phyloP scores from a whole-genome alignment of 2,888 invertebrate species.

The Thyatira batis region DNA sequence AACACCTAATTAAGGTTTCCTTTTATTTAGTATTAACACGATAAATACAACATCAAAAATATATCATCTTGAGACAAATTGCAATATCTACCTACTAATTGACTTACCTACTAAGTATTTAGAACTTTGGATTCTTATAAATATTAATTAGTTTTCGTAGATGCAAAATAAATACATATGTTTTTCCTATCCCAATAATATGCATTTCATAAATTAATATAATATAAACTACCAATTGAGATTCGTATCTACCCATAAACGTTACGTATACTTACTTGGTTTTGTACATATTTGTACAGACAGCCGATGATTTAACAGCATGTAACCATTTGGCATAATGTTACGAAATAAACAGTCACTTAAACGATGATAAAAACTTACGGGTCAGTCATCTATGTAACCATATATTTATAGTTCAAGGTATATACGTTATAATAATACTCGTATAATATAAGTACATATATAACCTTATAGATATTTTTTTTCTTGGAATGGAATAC shows the following conservation, averaged over 20 bases:
- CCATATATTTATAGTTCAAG: neutral
- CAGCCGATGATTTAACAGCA: neutral
- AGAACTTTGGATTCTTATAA: too few relatives aligned
- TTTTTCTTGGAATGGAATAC: too few relatives aligned
- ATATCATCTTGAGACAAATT: too few relatives aligned
- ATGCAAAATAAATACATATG: too few relatives aligned
- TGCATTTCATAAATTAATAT: neutral
- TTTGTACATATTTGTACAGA: neutral
- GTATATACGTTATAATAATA: too few relatives aligned
- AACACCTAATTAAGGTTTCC: slow-evolving; percentile 14
- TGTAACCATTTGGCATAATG: neutral
- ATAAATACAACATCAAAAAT: neutral
- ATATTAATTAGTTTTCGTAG: too few relatives aligned
- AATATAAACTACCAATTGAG: neutral
- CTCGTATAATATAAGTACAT: too few relatives aligned
- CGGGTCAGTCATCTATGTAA: neutral
- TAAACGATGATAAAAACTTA: neutral
- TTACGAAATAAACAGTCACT: neutral
- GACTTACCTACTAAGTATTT: too few relatives aligned
- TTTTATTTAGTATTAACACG: neutral
- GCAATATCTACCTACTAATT: too few relatives aligned
- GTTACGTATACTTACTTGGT: neutral
- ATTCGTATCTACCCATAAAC: neutral
- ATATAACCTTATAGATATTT: too few relatives aligned
- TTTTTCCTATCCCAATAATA: neutral